These are phyloP conservation scores for Trematomus loennbergii DNA, from an alignment of 2,113 vertebrate species.

Conservation along the genomic window DNA sequence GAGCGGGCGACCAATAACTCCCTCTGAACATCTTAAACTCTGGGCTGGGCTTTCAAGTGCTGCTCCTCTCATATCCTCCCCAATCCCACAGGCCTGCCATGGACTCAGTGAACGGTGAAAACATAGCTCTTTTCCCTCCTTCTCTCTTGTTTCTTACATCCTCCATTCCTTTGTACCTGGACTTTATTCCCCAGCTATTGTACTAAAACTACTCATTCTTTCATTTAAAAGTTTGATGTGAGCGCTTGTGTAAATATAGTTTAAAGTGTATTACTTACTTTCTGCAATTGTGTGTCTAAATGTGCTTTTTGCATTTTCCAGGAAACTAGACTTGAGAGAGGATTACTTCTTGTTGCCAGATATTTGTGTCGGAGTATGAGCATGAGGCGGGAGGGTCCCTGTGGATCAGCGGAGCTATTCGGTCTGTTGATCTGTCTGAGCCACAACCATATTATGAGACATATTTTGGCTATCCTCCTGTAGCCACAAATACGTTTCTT, in stretches of 20 bases:
- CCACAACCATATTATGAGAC: conserved; percentile 27
- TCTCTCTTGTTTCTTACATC: conserved; percentile 24
- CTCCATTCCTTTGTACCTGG: conserved; percentile 29
- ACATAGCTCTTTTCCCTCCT: conserved; percentile 18
- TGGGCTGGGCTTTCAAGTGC: conserved; percentile 68
- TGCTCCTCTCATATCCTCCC: conserved; percentile 49
- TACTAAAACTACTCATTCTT: neutral
- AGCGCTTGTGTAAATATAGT: neutral
- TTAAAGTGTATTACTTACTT: neutral
- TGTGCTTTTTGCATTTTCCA: conserved; percentile 41
- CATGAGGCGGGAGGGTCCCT: conserved; percentile 7
- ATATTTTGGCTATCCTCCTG: conserved; percentile 16
- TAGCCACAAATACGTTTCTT: conserved; percentile 22
- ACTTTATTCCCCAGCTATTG: conserved; percentile 36
- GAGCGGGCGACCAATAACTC: conserved; percentile 54
- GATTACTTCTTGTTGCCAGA: conserved; percentile 64
- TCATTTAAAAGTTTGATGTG: neutral
- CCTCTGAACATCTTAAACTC: conserved; percentile 72
- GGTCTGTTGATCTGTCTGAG: conserved; percentile 43
- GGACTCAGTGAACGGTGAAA: conserved; percentile 42
- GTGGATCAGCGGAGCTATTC: conserved; percentile 53
- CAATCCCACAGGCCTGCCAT: conserved; percentile 56
- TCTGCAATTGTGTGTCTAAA: neutral
- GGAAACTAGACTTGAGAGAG: conserved; percentile 49
- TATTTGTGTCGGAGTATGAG: conserved; percentile 48